Evolutionary conservation across 2,888 invertebrate species (phyloP), one percentile per base, ranked within the genome.

Genomic region (Campoplex capitator): DNA sequence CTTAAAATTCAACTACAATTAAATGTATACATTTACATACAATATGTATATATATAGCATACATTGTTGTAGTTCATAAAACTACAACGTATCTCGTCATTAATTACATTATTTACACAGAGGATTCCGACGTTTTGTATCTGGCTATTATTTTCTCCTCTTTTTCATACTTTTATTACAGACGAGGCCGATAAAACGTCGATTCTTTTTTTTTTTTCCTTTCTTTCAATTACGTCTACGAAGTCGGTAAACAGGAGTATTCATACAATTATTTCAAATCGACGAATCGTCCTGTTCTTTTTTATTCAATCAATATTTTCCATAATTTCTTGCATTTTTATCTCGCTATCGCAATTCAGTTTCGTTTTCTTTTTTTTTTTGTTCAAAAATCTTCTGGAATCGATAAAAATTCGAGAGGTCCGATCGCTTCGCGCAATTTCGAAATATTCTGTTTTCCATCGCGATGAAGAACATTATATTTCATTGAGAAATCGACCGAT

Each of bases 91-190:
- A 84, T 88, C 75, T 83, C 86, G 78, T 87, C 85, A 65, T 87
- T 89, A 87, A 85, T 87, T 90, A 90, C 89, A 88, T 82, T 90
- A 90, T 90, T 81, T 90, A 90, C 90, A 90, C 70, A 84, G 80
- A 84, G 88, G 84, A 86, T 83, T 32, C 84, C 67, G 74, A 56
- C 56, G 56, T 74, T 74, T 42, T 18, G 38, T 7, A 18, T 73
- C 18, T 54, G 16, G 54, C 28, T 23, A 67, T 67, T 38, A 38
- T 23, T 7, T 1, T 68, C 42, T 68, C 8, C 3, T 67, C 2
- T 18, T 45, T 35, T 35, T 75, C 7, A 9, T 65, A 48, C 18
- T 79, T 62, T 85, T 67, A 74, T 82, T 83, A 83, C 88, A 86
- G 38, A 13, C 77, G 80, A 83, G 85, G 77, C 51, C 35, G 23